Base-by-base conservation (phyloP, 2,888 invertebrate genomes). In the Limnephilus lunatus region DNA sequence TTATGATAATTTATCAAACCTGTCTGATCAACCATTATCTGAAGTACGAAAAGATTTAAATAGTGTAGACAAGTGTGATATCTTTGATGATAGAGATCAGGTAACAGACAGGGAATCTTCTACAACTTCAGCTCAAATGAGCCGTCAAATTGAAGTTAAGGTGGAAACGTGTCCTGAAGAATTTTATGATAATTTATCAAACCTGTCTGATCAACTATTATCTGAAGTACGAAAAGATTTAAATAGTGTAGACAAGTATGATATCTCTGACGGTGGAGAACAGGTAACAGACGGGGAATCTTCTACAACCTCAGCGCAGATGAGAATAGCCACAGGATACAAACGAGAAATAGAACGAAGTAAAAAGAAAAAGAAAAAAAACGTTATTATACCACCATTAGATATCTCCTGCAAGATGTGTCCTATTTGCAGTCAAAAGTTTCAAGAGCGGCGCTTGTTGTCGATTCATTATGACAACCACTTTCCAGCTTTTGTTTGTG, bases 341-440 rank as follows among this genome's bases (percentile, higher is more conserved):
- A 5, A 25, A 25, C 32, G 25, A 31, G 68, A 89, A 89, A 80
- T 31, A 35, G 88, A 87, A 88, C 3, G 5, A 81, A 14, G 32
- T 15, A n/a, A n/a, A n/a, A n/a, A n/a, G n/a, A 87, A 53, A 53
- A 87, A 87, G 19, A 30, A 32, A 31, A 3, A 19, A 48, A 39
- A 19, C 11, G 12, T 48, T 15, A 19, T 68, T 12, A 32, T 31
- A 30, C 87, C 53, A 53, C 53, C 31, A 5, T 53, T 87, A 44
- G 68, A 87, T 14, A 31, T 48, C 19, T 53, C 87, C 15, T 87
- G 87, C 14, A 89, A 39, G 12, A 35, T n/a, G 11, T 91, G 91
- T 91, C 91, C 91, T 4, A 48, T 83, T 14, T 91, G 91, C 88
- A 19, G 32, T 35, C 15, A 89, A 89, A 89, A 25, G 68, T 88